Evolutionary conservation across 2,113 vertebrate genomes (phyloP), one percentile per base, ranked within the genome.

Genomic region (Pluvialis apricaria): DNA sequence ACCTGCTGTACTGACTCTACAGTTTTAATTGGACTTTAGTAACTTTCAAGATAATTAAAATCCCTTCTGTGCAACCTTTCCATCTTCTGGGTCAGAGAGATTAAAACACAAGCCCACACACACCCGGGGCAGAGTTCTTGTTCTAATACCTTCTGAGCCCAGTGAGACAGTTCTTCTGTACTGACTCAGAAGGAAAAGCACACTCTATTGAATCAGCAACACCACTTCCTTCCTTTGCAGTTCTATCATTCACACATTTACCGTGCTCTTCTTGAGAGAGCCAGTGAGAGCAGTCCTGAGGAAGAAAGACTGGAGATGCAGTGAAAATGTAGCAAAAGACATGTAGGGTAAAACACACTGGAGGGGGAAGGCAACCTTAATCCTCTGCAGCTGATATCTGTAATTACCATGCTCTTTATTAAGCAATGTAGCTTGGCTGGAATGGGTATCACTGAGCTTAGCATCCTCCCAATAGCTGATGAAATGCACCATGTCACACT

Each of bases 161-260:
- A 85, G 54, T 82, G 93, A 95, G 95, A 89, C 89, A 94, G 73
- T 94, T 90, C 81, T 96, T 92, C 89, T 95, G 66, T 32, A 94
- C 55, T 96, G 93, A 97, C 82, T 97, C 95, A 97, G 87, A 96
- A 95, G 91, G 91, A 97, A 97, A 95, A 97, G 75, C 75, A 91
- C 71, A 95, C 62, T 94, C 73, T 76, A 86, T 95, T 97, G 91
- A 97, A 96, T 96, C 92, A 96, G 95, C 95, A 95, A 13, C 94
- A 94, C 89, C 95, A 94, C 96, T 97, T 97, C 95, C 97, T 97
- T 96, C 92, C 97, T 92, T 66, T 77, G 78, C 82, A 87, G 54
- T 42, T 57, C 22, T 95, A n/a, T 84, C 89, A 97, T 90, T 95
- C 94, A 87, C 75, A 82, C 75, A 79, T 65, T 86, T 66, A 70